These are phyloP conservation scores for Nemotelus nigrinus DNA, from an alignment of 2,888 invertebrate species.

Conservation along the genomic window DNA sequence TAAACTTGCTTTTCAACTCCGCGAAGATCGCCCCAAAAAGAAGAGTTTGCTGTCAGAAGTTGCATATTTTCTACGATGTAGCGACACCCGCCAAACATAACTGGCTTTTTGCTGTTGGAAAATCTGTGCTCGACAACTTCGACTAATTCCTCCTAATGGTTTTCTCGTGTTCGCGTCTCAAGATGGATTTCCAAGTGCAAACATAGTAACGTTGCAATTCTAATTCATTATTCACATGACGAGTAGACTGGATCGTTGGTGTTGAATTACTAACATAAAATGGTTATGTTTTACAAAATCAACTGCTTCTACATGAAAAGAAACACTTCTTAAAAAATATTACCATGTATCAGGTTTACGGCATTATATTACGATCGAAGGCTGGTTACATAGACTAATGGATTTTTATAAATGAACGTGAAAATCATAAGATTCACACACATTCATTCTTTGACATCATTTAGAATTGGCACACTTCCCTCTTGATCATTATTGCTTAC, in stretches of 20 bases:
- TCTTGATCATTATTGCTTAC: too few relatives aligned
- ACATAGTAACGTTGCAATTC: slow-evolving; percentile 25
- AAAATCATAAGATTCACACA: too few relatives aligned
- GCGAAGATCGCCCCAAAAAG: too few relatives aligned
- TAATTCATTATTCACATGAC: slow-evolving; percentile 48
- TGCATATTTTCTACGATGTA: background rate
- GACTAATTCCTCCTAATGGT: slow-evolving; percentile 47
- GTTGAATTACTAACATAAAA: slow-evolving; percentile 44
- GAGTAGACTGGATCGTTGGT: slow-evolving; percentile 16
- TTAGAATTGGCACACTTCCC: too few relatives aligned
- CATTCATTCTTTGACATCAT: too few relatives aligned
- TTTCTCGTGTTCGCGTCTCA: slow-evolving; percentile 48
- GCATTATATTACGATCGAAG: too few relatives aligned
- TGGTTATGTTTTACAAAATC: slow-evolving; percentile 47
- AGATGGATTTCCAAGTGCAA: slow-evolving; percentile 48
- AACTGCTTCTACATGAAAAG: background rate
- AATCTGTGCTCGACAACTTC: slow-evolving; percentile 3
- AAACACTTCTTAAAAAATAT: too few relatives aligned
- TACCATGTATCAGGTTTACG: too few relatives aligned
- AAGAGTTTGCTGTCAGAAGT: too few relatives aligned
- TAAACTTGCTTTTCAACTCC: too few relatives aligned
- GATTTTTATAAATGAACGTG: too few relatives aligned
- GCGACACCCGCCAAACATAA: slow-evolving; percentile 2
- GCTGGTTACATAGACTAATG: too few relatives aligned
- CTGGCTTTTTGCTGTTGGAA: slow-evolving; percentile 2